Percentiles rank a stretch among this genome's conserved stretches.
phyloP scores from a whole-genome alignment of 2,113 vertebrate species.

The Sebastes schlegelii region DNA sequence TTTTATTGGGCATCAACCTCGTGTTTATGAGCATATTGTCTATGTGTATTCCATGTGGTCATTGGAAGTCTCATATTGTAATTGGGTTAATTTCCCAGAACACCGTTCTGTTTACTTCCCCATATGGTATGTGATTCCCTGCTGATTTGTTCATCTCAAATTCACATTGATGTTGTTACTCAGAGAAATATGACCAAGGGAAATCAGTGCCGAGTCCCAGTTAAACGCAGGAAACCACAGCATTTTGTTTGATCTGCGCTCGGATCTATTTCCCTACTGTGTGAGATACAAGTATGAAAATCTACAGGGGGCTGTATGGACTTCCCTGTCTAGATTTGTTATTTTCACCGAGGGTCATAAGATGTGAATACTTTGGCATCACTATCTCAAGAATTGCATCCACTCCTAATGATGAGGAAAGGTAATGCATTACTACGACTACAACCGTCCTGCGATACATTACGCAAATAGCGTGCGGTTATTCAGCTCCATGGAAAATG shows the following conservation, averaged over 20 bases:
- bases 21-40: too few relatives aligned
- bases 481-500: constrained; percentile 71
- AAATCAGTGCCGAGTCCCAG: constrained; percentile 42
- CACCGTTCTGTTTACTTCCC: constrained; percentile 24
- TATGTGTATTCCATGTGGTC: too few relatives aligned
- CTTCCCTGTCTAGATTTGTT: not conserved
- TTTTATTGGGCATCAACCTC: too few relatives aligned
- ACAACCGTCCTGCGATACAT: constrained; percentile 20
- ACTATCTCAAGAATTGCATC: constrained; percentile 19
- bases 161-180: constrained; percentile 19
- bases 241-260: constrained; percentile 37
- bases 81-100: constrained; percentile 40
- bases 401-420: not conserved
- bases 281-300: not conserved
- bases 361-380: constrained; percentile 7
- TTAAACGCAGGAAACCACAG: constrained; percentile 29
- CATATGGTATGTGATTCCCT: constrained; percentile 17
- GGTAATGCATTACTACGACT: constrained; percentile 28
- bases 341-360: not conserved
- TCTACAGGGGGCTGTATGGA: not conserved
- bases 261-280: constrained; percentile 2
- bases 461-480: constrained; percentile 46
- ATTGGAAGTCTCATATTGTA: constrained; percentile 1
- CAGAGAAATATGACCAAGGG: constrained; percentile 33
- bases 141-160: constrained; percentile 32